A percentile compares a stretch with the other conserved stretches of the same genome.
Evolutionary conservation across 2,797 vertebrate genomes (phyloP).

Genomic region (Mormyrus proboscirostris): DNA sequence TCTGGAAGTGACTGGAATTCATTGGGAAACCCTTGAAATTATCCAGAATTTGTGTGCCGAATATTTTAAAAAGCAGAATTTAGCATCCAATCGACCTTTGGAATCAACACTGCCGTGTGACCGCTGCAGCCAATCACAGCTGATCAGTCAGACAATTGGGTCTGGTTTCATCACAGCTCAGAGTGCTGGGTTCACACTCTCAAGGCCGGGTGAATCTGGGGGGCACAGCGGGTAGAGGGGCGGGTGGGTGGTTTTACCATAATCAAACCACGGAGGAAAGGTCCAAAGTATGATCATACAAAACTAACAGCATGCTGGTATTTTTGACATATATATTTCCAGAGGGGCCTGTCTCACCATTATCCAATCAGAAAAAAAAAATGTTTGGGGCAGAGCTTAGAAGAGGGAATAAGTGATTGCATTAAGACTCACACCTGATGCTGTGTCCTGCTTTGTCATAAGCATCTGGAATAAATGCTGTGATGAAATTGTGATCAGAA

Average conservation of each 20-base stretch:
- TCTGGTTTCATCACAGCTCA: constrained; percentile 17
- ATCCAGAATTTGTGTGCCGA: neutral
- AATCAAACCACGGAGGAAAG: neutral
- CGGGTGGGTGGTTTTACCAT: neutral
- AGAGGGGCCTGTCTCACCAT: neutral
- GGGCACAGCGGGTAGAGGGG: neutral
- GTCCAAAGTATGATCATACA: neutral
- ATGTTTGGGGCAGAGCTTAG: neutral
- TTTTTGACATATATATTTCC: neutral
- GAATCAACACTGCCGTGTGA: neutral
- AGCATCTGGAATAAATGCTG: constrained; percentile 16
- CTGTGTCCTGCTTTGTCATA: constrained; percentile 30
- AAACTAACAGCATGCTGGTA: neutral
- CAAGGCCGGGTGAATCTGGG: neutral
- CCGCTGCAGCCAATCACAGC: neutral
- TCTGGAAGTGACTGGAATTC: neutral
- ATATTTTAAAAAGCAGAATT: neutral
- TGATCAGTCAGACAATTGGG: constrained; percentile 28
- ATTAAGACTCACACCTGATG: neutral
- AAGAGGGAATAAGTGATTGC: neutral
- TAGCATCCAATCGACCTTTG: neutral
- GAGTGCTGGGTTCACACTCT: constrained; percentile 13
- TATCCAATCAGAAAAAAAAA: neutral
- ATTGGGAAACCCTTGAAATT: neutral
- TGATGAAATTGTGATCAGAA: constrained; percentile 19